Base-by-base conservation (phyloP, 2,888 invertebrate species). In the Nemotelus pantherinus region DNA sequence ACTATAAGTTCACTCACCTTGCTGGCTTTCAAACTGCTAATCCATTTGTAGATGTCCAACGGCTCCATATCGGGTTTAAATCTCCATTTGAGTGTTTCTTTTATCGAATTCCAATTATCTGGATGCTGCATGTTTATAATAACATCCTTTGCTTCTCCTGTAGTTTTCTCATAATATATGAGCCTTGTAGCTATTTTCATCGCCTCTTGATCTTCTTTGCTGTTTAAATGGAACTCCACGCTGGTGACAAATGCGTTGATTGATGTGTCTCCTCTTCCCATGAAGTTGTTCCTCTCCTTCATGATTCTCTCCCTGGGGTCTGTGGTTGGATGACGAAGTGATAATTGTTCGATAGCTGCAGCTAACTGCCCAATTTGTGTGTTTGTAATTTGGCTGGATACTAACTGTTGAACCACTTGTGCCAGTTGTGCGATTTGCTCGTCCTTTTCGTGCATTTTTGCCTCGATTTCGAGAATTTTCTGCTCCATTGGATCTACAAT, bases 21-120 rank as follows among this genome's bases (percentile, higher is more conserved):
- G 9, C 4, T n/a, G 4, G 25, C 58, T 25, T 58, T 58, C 7
- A 58, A 25, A 58, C 25, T 25, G 58, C 58, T 58, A n/a, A 58
- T 58, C 58, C 58, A n/a, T 25, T 25, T 9, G 25, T 58, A 58
- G 25, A 58, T 58, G 7, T n/a, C 9, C 4, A 25, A n/a, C 9
- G 58, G 58, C 58, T 58, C 58, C 9, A n/a, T 25, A n/a, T 58
- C 58, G 4, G 58, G 58, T 58, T 58, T 58, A 25, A 10, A 58
- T n/a, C 58, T 7, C 9, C 7, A 25, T 25, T 58, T 58, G 6
- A 53, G 10, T 53, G 7, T 53, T 53, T 6, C 6, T 53, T 53
- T 53, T 53, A 53, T 7, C 53, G 53, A 6, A 6, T 53, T 10
- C 53, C 53, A 53, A 10, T 53, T 53, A 10, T 53, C 53, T 6